phyloP scores from a whole-genome alignment of 2,113 vertebrate genomes.

The Otus sunia region DNA sequence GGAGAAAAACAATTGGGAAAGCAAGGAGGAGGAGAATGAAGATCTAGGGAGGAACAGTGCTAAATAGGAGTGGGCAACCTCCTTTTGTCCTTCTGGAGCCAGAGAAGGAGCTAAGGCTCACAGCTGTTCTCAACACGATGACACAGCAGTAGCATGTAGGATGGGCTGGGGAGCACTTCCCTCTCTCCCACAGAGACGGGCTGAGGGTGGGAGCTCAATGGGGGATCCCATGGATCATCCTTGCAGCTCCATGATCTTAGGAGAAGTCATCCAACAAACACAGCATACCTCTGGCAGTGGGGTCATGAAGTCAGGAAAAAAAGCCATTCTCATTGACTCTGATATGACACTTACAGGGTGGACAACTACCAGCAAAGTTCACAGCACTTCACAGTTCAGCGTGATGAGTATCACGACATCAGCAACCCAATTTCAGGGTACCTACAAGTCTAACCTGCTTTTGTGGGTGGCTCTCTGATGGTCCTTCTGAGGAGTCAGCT shows the following conservation, averaged over 20 bases:
- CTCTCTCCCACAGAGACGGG: not conserved
- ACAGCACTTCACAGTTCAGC: not conserved
- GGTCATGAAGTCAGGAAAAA: not conserved
- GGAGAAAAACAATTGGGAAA: not conserved
- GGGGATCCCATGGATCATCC: not conserved
- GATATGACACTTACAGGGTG: no score
- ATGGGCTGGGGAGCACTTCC: not conserved
- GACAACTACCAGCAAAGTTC: not conserved
- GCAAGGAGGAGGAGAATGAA: not conserved
- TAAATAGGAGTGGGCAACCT: not conserved
- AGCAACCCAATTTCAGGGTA: not conserved
- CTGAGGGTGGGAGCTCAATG: not conserved
- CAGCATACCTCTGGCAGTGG: not conserved
- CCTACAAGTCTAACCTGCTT: not conserved
- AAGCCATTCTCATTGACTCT: not conserved
- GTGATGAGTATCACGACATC: fast-evolving
- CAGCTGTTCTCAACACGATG: not conserved
- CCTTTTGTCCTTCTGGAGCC: not conserved
- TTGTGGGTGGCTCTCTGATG: not conserved
- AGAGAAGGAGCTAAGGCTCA: not conserved
- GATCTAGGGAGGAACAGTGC: not conserved
- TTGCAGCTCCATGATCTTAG: not conserved
- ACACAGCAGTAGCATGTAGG: not conserved
- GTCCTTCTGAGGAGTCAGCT: not conserved
- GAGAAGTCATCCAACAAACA: not conserved